Evolutionary conservation across 2,888 invertebrate species (phyloP).

Genomic region (Hirtodrosophila histrioides): DNA sequence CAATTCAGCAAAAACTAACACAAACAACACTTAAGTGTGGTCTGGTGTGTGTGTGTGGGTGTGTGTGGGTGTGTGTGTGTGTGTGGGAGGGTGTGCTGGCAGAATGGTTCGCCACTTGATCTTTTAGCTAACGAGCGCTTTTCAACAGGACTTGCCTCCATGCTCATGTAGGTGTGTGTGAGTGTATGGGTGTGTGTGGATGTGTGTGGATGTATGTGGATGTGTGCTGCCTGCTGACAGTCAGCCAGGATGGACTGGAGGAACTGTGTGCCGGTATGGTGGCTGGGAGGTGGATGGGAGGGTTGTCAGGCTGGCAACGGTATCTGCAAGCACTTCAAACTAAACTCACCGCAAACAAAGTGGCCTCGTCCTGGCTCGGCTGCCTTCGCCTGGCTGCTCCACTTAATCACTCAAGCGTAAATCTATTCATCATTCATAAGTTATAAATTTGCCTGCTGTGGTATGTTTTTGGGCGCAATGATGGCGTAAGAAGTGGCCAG

Average conservation of each 20-base stretch:
- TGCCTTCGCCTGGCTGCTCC: slow-evolving; percentile 41
- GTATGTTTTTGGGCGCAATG: slow-evolving; percentile 61
- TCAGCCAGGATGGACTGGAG: slow-evolving; percentile 14
- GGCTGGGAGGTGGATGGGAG: slow-evolving; percentile 1
- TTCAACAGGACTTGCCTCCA: slow-evolving; percentile 65
- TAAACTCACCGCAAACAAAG: slow-evolving; percentile 80
- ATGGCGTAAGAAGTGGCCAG: slow-evolving; percentile 66
- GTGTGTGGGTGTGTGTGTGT: slow-evolving; percentile 15
- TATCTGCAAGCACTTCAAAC: slow-evolving; percentile 78
- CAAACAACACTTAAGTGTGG: slow-evolving; percentile 76
- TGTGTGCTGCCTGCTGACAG: slow-evolving; percentile 39
- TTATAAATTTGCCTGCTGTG: slow-evolving; percentile 77
- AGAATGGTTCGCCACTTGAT: slow-evolving; percentile 67
- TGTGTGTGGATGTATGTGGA: slow-evolving; percentile 4
- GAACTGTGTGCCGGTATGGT: background rate
- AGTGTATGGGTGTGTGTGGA: too few relatives aligned
- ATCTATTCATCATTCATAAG: slow-evolving; percentile 81
- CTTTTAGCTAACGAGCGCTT: slow-evolving; percentile 78
- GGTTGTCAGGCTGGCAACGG: slow-evolving; percentile 55
- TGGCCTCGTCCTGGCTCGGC: slow-evolving; percentile 67
- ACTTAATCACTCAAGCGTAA: slow-evolving; percentile 82
- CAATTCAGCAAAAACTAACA: slow-evolving; percentile 76
- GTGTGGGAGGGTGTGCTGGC: slow-evolving; percentile 13
- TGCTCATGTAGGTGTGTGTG: slow-evolving; percentile 3
- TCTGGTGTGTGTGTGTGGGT: slow-evolving; percentile 37